Evolutionary conservation across 2,113 vertebrate species (phyloP), one percentile per base, ranked within the genome.

Genomic region (Callithrix jacchus): DNA sequence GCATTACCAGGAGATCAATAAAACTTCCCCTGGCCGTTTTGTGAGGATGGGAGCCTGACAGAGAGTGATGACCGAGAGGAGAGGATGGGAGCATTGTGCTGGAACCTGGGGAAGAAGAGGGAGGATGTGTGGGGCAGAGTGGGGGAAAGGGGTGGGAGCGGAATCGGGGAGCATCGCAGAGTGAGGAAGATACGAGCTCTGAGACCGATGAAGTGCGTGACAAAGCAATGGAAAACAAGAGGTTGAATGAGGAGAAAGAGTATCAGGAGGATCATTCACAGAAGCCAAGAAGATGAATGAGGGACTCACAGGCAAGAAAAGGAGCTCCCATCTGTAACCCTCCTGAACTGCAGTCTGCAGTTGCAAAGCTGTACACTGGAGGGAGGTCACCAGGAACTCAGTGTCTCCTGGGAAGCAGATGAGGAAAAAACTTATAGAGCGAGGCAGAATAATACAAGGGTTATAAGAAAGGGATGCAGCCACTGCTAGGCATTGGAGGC

Each of bases 31-130:
- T 37, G 66, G 91, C 88, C 6, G 9, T 76, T n/a, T 66, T 91
- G 77, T 71, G 89, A 90, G 94, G 91, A 97, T 88, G 83, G 96
- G 49, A 8, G 88, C 37, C 96, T 97, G 98, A 96, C 93, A 97
- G 95, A 97, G 91, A 97, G 91, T 84, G 96, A 98, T 97, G 96
- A 83, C 56, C 13, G 11, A 0, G 37, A 88, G 52, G n/a, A 37
- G 0, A 16, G 81, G 17, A 73, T 32, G 49, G 35, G 71, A 54
- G 27, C 18, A 30, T 54, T 42, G 37, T 18, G 42, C 76, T 74
- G 32, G 49, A 58, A 54, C 64, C 84, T 66, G 20, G 13, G 87
- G 81, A 81, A 76, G 91, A 70, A 83, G 25, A 20, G 0, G 2
- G 30, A 20, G 25, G 35, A 42, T 0, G 1, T 49, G 32, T 5